Percentiles rank a stretch among this genome's conserved stretches.
Evolutionary conservation across 1,140 invertebrate species (phyloP).

Genomic region (Cydia strobilella): DNA sequence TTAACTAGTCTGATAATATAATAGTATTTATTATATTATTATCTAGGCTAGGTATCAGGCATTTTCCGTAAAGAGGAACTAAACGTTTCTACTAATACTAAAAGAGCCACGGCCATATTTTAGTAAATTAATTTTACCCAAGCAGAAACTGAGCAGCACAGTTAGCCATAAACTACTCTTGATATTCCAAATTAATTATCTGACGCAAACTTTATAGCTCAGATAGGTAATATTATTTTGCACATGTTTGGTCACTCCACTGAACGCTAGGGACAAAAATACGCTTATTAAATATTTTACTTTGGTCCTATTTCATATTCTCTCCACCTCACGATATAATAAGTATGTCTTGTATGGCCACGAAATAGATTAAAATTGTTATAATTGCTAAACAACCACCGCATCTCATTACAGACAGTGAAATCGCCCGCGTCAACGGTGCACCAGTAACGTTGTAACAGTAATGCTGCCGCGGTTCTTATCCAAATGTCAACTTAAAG

Average conservation of each 20-base stretch:
- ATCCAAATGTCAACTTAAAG: too few species aligned
- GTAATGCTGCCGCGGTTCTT: too few species aligned
- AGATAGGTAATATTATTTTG: slow-evolving; percentile 3
- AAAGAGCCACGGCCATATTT: neutral
- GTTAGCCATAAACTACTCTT: neutral
- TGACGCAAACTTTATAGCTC: slow-evolving; percentile 14
- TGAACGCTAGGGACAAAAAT: slow-evolving; percentile 3
- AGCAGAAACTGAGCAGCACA: neutral
- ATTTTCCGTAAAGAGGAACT: too few species aligned
- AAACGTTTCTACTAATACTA: neutral
- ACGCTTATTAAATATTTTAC: slow-evolving; percentile 20
- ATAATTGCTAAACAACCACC: neutral
- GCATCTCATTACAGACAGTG: too few species aligned
- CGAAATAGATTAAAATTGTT: neutral
- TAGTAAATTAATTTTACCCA: neutral
- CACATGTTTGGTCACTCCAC: neutral
- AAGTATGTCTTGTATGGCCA: slow-evolving; percentile 1
- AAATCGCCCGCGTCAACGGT: too few species aligned
- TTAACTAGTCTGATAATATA: too few species aligned
- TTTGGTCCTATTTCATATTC: slow-evolving; percentile 7
- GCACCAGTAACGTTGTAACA: too few species aligned
- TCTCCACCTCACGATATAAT: neutral
- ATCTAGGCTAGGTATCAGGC: too few species aligned
- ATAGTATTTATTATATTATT: too few species aligned
- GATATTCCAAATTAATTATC: slow-evolving; percentile 19